Conservation (phyloP, 1,140 invertebrate genomes). For the Caenorhabditis remanei region DNA sequence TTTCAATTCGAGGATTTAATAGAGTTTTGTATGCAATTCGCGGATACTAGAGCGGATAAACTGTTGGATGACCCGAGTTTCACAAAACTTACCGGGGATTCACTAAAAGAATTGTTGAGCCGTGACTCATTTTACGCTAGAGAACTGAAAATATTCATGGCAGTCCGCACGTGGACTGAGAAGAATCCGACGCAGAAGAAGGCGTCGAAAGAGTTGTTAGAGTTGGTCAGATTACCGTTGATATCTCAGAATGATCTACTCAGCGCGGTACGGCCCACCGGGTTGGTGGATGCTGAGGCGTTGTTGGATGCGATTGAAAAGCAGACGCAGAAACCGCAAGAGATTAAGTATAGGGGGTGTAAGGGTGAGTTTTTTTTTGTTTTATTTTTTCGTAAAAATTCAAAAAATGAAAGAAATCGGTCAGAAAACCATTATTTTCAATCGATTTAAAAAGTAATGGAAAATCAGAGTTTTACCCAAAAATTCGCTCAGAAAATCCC, state of each 20-base stretch:
- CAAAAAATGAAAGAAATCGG: no score
- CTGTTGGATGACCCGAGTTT: slow-evolving; percentile 29
- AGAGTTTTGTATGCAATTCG: slow-evolving; percentile 22
- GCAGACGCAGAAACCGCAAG: slow-evolving; percentile 84
- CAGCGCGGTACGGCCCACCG: slow-evolving; percentile 84
- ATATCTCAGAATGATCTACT: slow-evolving; percentile 15
- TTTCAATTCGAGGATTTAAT: slow-evolving; percentile 19
- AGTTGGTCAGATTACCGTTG: slow-evolving; percentile 9
- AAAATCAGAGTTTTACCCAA: no score
- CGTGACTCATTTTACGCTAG: slow-evolving; percentile 5
- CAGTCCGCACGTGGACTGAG: background rate
- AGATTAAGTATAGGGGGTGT: slow-evolving; percentile 85
- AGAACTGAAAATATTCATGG: slow-evolving; percentile 32
- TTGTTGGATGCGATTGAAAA: slow-evolving; percentile 93
- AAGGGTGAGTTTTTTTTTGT: slow-evolving; percentile 62
- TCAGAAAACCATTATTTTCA: no score
- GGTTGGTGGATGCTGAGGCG: slow-evolving; percentile 88
- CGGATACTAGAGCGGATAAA: slow-evolving; percentile 22
- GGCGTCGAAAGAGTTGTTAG: background rate
- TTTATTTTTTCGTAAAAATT: no score
- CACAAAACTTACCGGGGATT: background rate
- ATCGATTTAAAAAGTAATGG: no score
- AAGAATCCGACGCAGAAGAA: background rate
- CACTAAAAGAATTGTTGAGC: background rate
- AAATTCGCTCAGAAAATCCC: no score